These are phyloP conservation scores for Ceraclea dissimilis DNA, from an alignment of 2,888 invertebrate genomes.

Conservation along the genomic window DNA sequence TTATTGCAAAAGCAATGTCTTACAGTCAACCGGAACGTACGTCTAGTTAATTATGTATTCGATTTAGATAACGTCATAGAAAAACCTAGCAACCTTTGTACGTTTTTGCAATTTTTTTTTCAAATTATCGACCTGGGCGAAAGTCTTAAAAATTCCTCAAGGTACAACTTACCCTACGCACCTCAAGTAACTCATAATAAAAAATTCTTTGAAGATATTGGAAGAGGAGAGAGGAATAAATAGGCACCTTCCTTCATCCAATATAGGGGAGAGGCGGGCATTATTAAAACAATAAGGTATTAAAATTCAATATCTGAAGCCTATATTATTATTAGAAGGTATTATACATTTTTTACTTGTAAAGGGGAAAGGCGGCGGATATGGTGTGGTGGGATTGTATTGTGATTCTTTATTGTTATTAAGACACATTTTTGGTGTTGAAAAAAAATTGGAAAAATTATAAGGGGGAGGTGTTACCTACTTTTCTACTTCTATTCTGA, in stretches of 20 bases:
- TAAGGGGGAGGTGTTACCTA: too few relatives aligned
- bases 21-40: too few relatives aligned
- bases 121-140: too few relatives aligned
- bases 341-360: constrained; percentile 2
- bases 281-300: constrained; percentile 27
- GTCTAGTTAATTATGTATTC: too few relatives aligned
- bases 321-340: constrained; percentile 4
- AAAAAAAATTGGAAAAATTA: neutral
- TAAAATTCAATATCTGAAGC: constrained; percentile 25
- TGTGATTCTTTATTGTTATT: constrained; percentile 16
- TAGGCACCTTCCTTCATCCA: neutral
- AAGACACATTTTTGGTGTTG: constrained; percentile 7
- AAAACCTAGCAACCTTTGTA: too few relatives aligned
- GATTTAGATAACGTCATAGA: too few relatives aligned
- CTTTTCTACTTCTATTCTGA: neutral
- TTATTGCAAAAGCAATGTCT: too few relatives aligned
- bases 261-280: constrained; percentile 9
- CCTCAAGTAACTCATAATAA: too few relatives aligned
- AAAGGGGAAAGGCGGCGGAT: constrained; percentile 4
- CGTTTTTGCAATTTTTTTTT: too few relatives aligned
- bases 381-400: constrained; percentile 3
- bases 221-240: neutral
- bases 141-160: too few relatives aligned
- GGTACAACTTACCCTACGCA: too few relatives aligned
- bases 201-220: neutral